Evolutionary conservation across 2,888 invertebrate genomes (phyloP), one percentile per base, ranked within the genome.

Genomic region (Drosophila colorata): DNA sequence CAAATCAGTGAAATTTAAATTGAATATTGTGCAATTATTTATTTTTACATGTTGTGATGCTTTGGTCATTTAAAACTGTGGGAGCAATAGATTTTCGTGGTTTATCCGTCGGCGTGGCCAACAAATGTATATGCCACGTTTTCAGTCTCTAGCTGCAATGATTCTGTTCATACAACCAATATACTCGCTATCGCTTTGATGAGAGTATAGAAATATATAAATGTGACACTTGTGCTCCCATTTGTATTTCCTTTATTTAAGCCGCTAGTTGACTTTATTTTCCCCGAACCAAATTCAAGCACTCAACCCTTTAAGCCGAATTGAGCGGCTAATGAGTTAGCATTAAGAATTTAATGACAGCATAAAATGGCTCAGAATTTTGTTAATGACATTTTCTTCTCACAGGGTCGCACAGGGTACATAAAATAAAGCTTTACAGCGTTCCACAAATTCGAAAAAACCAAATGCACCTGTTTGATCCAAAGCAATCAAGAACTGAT

Each of bases 211-310:
- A 33, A 66, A 51, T 58, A 46, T 61, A 56, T 58, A 55, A 35
- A 46, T 66, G 66, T 58, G 77, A 63, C 63, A 53, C 46, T 56
- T 59, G 61, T 43, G 60, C 51, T n/a, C 56, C 40, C 23, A 8
- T 23, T 47, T 43, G 43, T 16, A 16, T 18, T n/a, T 14, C 25
- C 43, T 58, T 63, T 58, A 61, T 73, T 43, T 52, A 68, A 73
- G 74, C 40, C 37, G 57, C 57, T 35, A 20, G 28, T 31, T 40
- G 40, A 55, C 51, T 57, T 11, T 20, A 28, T 38, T 38, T n/a
- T 9, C 18, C 38, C 33, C 25, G 31, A 7, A 40, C 2, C n/a
- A 53, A 41, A 38, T 57, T 67, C 7, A 44, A 33, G 43, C 51
- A 46, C 23, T 44, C 57, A 20, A 37, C 11, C 18, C 20, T 43